Percentiles rank a stretch among this genome's conserved stretches.
phyloP scores from a whole-genome alignment of 2,797 vertebrate genomes.

The Spinus pinus region DNA sequence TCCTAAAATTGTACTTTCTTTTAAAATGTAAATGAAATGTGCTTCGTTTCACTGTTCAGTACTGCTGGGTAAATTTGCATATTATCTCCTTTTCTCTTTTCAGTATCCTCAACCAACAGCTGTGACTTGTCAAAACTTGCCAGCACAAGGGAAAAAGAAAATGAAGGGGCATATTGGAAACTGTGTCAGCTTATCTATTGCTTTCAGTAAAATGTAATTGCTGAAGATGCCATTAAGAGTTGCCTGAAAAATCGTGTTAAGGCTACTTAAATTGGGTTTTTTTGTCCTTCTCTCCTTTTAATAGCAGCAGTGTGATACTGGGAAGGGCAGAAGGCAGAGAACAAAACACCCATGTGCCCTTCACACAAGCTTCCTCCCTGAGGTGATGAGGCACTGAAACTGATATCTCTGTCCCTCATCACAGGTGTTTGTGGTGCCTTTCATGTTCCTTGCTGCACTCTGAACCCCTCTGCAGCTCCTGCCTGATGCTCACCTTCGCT shows the following conservation, averaged over 20 bases:
- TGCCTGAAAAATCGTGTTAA: slow-evolving; percentile 45
- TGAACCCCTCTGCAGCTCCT: not conserved
- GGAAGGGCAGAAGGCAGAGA: not conserved
- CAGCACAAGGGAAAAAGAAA: slow-evolving; percentile 55
- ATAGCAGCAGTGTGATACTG: not conserved
- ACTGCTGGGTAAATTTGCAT: slow-evolving; percentile 50
- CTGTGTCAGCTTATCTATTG: slow-evolving; percentile 45
- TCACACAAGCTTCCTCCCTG: not conserved
- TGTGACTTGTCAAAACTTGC: slow-evolving; percentile 69
- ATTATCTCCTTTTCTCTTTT: slow-evolving; percentile 58
- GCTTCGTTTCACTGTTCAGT: slow-evolving; percentile 14
- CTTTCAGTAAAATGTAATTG: slow-evolving; percentile 63
- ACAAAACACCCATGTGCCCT: not conserved
- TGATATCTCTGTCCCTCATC: not conserved
- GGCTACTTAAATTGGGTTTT: not conserved
- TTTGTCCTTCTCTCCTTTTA: not conserved
- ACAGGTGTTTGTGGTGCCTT: not conserved
- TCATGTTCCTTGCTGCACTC: not conserved
- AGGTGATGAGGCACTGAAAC: not conserved
- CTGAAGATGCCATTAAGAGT: slow-evolving; percentile 55
- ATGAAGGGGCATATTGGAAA: slow-evolving; percentile 56
- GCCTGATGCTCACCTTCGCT: rapidly evolving
- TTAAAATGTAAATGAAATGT: slow-evolving; percentile 60
- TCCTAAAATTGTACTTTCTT: not conserved
- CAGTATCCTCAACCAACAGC: slow-evolving; percentile 62